phyloP scores from a whole-genome alignment of 1,140 invertebrate genomes.

The Nomia melanderi region DNA sequence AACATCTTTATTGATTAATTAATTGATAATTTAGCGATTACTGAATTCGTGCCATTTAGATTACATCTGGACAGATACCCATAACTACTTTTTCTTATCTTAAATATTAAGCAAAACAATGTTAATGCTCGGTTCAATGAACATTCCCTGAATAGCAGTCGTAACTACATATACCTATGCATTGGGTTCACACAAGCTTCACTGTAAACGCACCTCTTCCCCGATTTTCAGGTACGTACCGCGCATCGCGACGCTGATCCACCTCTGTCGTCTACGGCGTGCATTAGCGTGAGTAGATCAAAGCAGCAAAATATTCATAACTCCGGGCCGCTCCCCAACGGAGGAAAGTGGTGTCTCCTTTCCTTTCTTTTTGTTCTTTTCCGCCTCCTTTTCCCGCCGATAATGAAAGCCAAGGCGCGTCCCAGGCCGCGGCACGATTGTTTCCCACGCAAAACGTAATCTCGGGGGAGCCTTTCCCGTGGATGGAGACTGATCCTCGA shows the following conservation, averaged over 20 bases:
- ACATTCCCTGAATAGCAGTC: too few relatives aligned
- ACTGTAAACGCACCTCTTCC: not conserved
- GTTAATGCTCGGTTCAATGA: too few relatives aligned
- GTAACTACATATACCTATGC: too few relatives aligned
- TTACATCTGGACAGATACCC: too few relatives aligned
- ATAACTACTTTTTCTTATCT: too few relatives aligned
- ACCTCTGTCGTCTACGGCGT: not conserved
- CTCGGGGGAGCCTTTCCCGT: conserved; percentile 15
- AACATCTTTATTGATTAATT: too few relatives aligned
- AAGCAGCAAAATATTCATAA: conserved; percentile 32
- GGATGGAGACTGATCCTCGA: not conserved
- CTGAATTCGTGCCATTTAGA: too few relatives aligned
- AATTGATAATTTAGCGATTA: too few relatives aligned
- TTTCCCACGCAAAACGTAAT: conserved; percentile 28
- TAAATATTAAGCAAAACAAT: too few relatives aligned
- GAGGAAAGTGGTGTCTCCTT: not conserved
- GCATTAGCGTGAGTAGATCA: conserved; percentile 44
- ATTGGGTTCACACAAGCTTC: not conserved
- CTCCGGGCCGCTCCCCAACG: not conserved
- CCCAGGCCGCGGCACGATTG: conserved; percentile 14
- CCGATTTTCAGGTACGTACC: conserved; percentile 22
- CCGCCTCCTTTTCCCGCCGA: too few relatives aligned
- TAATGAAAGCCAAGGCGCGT: conserved; percentile 20
- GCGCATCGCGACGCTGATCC: not conserved
- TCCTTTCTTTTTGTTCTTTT: too few relatives aligned